These are phyloP conservation scores for Eristalinus aeneus DNA, from an alignment of 2,888 invertebrate genomes.

Conservation along the genomic window DNA sequence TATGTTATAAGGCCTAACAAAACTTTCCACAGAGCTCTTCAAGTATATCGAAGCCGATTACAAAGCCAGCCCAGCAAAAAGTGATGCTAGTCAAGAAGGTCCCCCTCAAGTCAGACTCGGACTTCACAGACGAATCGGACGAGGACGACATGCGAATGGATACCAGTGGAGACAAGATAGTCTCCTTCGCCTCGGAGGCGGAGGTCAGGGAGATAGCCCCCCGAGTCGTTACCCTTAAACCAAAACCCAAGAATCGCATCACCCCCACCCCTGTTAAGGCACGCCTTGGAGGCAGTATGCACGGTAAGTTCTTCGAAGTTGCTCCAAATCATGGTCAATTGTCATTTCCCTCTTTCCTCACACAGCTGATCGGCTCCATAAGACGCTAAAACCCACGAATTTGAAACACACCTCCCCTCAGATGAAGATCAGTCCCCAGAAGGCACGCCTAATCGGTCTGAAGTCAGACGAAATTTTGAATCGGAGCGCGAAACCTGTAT, in stretches of 20 bases:
- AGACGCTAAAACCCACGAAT: slow-evolving; percentile 77
- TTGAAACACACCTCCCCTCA: slow-evolving; percentile 75
- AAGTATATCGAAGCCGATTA: slow-evolving; percentile 73
- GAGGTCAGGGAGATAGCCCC: slow-evolving; percentile 80
- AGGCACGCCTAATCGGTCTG: slow-evolving; percentile 76
- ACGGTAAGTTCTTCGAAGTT: slow-evolving; percentile 15
- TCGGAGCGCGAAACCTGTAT: slow-evolving; percentile 76
- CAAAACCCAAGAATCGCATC: slow-evolving; percentile 66
- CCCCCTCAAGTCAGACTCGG: slow-evolving; percentile 77
- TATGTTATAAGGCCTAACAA: background rate
- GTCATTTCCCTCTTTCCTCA: background rate
- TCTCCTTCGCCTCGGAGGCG: slow-evolving; percentile 80
- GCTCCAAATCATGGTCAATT: background rate
- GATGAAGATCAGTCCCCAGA: slow-evolving; percentile 74
- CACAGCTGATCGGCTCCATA: slow-evolving; percentile 76
- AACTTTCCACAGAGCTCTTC: slow-evolving; percentile 60
- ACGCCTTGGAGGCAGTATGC: slow-evolving; percentile 75
- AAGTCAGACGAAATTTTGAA: slow-evolving; percentile 78
- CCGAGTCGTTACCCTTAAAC: slow-evolving; percentile 70
- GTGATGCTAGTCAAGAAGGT: slow-evolving; percentile 79
- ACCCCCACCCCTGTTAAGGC: slow-evolving; percentile 73
- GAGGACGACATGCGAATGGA: slow-evolving; percentile 72
- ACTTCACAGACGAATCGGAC: slow-evolving; percentile 59
- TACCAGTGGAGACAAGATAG: slow-evolving; percentile 77
- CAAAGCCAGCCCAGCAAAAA: slow-evolving; percentile 76